These are phyloP conservation scores for Eilema sororculum DNA, from an alignment of 2,888 invertebrate genomes.

Conservation along the genomic window DNA sequence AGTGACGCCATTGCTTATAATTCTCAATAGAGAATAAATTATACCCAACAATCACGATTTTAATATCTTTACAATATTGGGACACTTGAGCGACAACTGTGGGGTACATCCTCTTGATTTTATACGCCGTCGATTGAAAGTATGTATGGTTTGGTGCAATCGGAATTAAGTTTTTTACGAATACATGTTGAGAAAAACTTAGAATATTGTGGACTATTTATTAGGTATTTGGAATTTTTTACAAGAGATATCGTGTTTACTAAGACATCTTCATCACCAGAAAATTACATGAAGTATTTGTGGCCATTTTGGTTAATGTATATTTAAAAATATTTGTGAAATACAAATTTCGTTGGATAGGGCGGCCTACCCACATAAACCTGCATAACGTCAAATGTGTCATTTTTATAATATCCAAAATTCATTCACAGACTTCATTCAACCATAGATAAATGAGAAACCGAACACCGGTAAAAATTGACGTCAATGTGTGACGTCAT, in stretches of 20 bases:
- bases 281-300: conserved; percentile 56
- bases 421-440: not conserved
- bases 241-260: conserved; percentile 38
- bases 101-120: not conserved
- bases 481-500: not conserved
- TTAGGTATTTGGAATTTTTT: conserved; percentile 45
- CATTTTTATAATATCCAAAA: not conserved
- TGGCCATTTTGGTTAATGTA: conserved; percentile 69
- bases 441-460: too few species aligned
- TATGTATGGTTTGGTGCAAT: conserved; percentile 65
- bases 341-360: conserved; percentile 23
- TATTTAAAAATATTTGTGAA: conserved; percentile 27
- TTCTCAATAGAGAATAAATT: too few species aligned
- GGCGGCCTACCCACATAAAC: not conserved
- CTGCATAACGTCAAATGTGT: not conserved
- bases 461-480: too few species aligned
- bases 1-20: not conserved
- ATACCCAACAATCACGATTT: too few species aligned
- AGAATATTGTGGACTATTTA: conserved; percentile 49
- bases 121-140: not conserved
- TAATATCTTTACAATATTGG: too few species aligned
- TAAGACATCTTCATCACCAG: conserved; percentile 43
- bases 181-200: conserved; percentile 41
- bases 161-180: conserved; percentile 49
- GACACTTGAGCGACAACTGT: not conserved